phyloP scores from a whole-genome alignment of 2,797 vertebrate species.

The Enoplosus armatus region DNA sequence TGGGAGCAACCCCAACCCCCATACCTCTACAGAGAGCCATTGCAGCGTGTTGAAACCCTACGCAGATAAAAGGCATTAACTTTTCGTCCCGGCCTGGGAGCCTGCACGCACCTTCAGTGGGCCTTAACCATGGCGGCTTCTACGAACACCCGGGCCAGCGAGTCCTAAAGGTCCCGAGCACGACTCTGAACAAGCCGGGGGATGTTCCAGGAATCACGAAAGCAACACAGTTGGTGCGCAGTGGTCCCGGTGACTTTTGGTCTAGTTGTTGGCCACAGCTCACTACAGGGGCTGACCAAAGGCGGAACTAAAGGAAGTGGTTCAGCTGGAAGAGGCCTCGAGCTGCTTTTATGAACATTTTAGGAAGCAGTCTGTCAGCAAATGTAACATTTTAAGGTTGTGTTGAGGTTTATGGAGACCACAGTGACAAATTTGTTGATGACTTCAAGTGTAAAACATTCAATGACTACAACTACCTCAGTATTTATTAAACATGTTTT shows the following conservation, averaged over 20 bases:
- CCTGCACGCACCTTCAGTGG: neutral
- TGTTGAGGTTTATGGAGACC: conserved; percentile 12
- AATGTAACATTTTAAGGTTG: neutral
- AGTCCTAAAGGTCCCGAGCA: neutral
- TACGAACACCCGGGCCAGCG: neutral
- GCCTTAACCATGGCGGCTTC: neutral
- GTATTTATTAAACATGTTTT: conserved; percentile 80
- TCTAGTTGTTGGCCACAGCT: conserved; percentile 21
- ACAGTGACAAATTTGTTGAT: conserved; percentile 31
- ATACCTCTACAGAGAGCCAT: conserved; percentile 65
- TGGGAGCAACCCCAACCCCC: conserved; percentile 41
- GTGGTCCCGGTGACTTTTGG: conserved; percentile 34
- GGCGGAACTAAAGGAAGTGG: neutral
- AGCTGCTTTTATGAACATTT: conserved; percentile 20
- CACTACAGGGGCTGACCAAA: neutral
- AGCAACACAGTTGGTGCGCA: neutral
- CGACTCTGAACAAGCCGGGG: neutral
- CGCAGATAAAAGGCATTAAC: neutral
- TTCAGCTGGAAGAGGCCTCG: neutral
- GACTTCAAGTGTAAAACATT: conserved; percentile 48
- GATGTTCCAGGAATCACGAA: conserved; percentile 9
- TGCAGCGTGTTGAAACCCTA: conserved; percentile 67
- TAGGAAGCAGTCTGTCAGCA: neutral
- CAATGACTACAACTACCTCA: conserved; percentile 74
- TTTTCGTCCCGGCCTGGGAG: conserved; percentile 2